Conservation (phyloP, 2,888 invertebrate genomes). For the Sclerodermus sp. region DNA sequence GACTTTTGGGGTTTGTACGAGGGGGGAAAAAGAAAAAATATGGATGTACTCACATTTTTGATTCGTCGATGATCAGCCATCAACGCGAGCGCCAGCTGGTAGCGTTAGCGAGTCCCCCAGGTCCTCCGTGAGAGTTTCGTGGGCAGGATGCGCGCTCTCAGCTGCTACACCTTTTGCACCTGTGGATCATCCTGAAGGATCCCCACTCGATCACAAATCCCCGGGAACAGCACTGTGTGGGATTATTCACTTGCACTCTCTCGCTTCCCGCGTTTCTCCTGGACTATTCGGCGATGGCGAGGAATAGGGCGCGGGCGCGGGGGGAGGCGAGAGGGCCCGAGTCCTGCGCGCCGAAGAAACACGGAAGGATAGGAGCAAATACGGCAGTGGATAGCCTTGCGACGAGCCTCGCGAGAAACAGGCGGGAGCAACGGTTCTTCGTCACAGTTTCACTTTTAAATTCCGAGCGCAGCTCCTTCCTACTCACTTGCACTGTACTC, state of each 20-base stretch:
- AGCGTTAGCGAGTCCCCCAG: constrained; percentile 19
- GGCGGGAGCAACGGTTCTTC: constrained; percentile 19
- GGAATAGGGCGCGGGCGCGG: background rate
- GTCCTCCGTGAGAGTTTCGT: no score
- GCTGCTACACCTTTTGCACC: no score
- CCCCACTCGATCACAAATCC: no score
- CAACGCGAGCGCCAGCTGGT: constrained; percentile 41
- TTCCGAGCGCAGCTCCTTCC: constrained; percentile 41
- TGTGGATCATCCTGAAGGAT: no score
- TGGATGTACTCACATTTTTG: constrained; percentile 52
- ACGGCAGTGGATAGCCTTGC: no score
- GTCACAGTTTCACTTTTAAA: constrained; percentile 52
- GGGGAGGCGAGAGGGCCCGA: background rate
- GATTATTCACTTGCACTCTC: no score
- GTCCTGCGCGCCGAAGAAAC: constrained; percentile 7
- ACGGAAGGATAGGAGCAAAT: constrained; percentile 14
- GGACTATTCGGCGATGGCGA: no score
- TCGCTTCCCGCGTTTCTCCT: no score
- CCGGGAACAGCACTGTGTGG: no score
- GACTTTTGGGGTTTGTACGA: no score
- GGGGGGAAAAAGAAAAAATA: no score
- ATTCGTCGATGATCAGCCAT: constrained; percentile 56
- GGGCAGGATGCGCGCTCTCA: no score
- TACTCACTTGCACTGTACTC: constrained; percentile 18
- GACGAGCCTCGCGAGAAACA: constrained; percentile 5